These are phyloP conservation scores for Oreochromis tanganicae DNA, from an alignment of 2,113 vertebrate genomes.

Conservation along the genomic window DNA sequence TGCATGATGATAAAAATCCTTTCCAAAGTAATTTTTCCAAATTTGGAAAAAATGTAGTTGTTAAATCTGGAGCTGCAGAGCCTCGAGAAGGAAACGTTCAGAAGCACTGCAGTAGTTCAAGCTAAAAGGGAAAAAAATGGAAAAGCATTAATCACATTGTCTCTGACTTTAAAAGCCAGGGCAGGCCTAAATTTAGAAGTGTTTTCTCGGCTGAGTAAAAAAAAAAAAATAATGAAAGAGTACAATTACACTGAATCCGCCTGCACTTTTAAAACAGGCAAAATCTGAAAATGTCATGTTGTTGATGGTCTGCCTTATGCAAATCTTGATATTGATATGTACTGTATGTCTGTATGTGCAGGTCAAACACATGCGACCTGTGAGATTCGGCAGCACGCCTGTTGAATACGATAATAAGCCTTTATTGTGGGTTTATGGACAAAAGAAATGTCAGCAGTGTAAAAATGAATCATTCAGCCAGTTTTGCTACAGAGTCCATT, in stretches of 20 bases:
- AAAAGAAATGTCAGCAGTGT: neutral
- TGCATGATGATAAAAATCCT: neutral
- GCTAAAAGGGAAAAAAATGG: neutral
- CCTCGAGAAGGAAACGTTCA: neutral
- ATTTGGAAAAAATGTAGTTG: neutral
- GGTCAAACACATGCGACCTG: neutral
- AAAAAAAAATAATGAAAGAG: neutral
- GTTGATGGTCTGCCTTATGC: neutral
- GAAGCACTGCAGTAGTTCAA: neutral
- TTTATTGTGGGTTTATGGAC: neutral
- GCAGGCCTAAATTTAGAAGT: constrained; percentile 19
- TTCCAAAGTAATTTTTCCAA: neutral
- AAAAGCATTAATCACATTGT: constrained; percentile 33
- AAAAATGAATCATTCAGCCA: neutral
- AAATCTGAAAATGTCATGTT: neutral
- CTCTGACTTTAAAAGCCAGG: constrained; percentile 22
- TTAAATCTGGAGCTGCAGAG: neutral
- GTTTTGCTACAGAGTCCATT: neutral
- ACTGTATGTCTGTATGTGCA: neutral
- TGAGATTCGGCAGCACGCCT: neutral
- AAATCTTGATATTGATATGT: neutral
- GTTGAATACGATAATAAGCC: neutral
- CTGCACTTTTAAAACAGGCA: neutral
- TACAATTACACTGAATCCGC: neutral
- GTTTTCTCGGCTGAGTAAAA: constrained; percentile 6